A percentile compares a stretch with the other conserved stretches of the same genome.
Evolutionary conservation across 2,888 invertebrate species (phyloP).

Genomic region (Drosophila niveifrons): DNA sequence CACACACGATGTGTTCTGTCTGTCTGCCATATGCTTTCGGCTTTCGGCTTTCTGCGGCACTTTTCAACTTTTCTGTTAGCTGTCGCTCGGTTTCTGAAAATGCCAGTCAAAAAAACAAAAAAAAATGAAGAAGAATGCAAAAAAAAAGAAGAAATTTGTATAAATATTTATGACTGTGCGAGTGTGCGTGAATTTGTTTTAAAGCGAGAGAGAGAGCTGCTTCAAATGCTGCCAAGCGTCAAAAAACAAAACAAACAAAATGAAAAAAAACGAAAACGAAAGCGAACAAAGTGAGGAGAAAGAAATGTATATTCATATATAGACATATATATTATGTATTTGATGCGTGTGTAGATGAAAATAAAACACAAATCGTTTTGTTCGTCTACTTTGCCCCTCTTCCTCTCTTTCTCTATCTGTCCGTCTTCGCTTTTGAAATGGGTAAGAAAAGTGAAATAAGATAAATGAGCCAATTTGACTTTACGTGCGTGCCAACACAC

Average conservation of each 20-base stretch:
- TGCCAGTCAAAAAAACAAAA: constrained; percentile 42
- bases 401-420: no score
- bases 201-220: constrained; percentile 41
- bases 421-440: constrained; percentile 43
- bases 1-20: constrained; percentile 17
- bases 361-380: constrained; percentile 37
- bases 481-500: constrained; percentile 43
- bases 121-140: background rate
- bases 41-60: constrained; percentile 5
- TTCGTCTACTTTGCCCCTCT: background rate
- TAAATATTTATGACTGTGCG: constrained; percentile 42
- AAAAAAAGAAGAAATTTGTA: constrained; percentile 19
- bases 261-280: background rate
- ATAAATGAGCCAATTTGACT: constrained; percentile 72
- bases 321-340: constrained; percentile 6
- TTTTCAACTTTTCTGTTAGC: constrained; percentile 37
- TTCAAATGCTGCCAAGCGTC: constrained; percentile 4
- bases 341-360: constrained; percentile 1
- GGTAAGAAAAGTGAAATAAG: constrained; percentile 67
- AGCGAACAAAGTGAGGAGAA: background rate
- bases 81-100: constrained; percentile 34
- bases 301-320: constrained; percentile 2
- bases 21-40: constrained; percentile 26
- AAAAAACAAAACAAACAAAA: constrained; percentile 9
- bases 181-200: constrained; percentile 50